Evolutionary conservation across 2,888 invertebrate genomes (phyloP).

Genomic region (Podabrus alpinus): DNA sequence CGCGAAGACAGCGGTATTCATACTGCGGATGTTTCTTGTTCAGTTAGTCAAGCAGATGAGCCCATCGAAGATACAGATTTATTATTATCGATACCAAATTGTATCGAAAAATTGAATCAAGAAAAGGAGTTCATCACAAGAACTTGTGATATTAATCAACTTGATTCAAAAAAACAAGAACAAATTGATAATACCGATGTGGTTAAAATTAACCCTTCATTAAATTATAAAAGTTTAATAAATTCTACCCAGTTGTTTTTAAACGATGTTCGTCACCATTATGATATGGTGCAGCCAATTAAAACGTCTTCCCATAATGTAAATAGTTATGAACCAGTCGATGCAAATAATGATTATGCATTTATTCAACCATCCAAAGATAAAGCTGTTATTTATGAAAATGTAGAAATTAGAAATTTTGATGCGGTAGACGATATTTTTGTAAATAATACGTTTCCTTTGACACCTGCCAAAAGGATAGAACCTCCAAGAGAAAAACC

Average conservation of each 20-base stretch:
- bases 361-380: slow-evolving; percentile 23
- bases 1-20: slow-evolving; percentile 81
- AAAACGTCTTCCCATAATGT: background rate
- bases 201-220: background rate
- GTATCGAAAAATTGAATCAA: slow-evolving; percentile 45
- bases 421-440: slow-evolving; percentile 53
- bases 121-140: slow-evolving; percentile 21
- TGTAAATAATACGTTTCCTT: slow-evolving; percentile 55
- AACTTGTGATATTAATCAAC: background rate
- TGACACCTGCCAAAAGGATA: slow-evolving; percentile 36
- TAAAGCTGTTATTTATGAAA: slow-evolving; percentile 58
- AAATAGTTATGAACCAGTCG: background rate
- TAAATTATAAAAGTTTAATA: slow-evolving; percentile 34
- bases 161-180: background rate
- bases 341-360: slow-evolving; percentile 4
- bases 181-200: background rate
- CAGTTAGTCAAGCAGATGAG: slow-evolving; percentile 74
- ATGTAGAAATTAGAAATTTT: slow-evolving; percentile 39
- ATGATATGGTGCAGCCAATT: background rate
- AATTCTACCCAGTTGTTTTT: background rate
- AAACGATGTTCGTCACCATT: background rate
- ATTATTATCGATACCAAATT: slow-evolving; percentile 42
- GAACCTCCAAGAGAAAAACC: slow-evolving; percentile 68
- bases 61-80: slow-evolving; percentile 61
- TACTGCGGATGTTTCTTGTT: slow-evolving; percentile 77